Conservation (phyloP, 2,113 vertebrate species). For the Circaetus gallicus region DNA sequence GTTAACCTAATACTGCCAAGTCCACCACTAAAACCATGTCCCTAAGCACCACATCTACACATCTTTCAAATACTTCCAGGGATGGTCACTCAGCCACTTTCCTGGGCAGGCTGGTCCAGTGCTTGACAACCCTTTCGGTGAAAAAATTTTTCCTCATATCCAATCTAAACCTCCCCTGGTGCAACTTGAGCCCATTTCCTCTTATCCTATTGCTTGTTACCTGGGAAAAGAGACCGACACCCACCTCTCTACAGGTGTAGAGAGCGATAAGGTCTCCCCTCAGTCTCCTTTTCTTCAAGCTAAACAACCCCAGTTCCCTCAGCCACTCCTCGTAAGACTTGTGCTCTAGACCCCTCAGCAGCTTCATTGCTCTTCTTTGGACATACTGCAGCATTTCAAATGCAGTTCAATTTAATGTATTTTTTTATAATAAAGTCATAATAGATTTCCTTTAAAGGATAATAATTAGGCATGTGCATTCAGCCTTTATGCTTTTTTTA, state of each 20-base stretch:
- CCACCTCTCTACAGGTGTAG: background rate
- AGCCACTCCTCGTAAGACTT: fast-evolving
- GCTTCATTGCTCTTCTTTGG: background rate
- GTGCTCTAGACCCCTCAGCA: background rate
- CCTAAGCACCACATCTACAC: too few relatives aligned
- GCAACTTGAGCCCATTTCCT: fast-evolving
- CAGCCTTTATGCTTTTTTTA: background rate
- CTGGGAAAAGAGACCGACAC: background rate
- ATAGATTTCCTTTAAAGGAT: background rate
- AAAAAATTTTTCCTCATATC: background rate
- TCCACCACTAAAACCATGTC: too few relatives aligned
- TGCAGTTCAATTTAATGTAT: background rate
- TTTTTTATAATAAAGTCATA: background rate
- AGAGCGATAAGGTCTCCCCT: background rate
- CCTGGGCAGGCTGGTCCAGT: background rate
- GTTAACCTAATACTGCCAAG: too few relatives aligned
- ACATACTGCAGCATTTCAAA: background rate
- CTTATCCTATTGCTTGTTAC: background rate
- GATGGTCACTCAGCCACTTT: background rate
- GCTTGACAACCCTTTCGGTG: background rate
- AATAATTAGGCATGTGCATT: background rate
- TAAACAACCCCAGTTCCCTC: background rate
- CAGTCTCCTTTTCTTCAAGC: background rate
- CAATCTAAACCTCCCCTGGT: background rate
- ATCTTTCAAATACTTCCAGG: too few relatives aligned